phyloP scores from a whole-genome alignment of 2,113 vertebrate genomes.

The Centropus bengalensis region DNA sequence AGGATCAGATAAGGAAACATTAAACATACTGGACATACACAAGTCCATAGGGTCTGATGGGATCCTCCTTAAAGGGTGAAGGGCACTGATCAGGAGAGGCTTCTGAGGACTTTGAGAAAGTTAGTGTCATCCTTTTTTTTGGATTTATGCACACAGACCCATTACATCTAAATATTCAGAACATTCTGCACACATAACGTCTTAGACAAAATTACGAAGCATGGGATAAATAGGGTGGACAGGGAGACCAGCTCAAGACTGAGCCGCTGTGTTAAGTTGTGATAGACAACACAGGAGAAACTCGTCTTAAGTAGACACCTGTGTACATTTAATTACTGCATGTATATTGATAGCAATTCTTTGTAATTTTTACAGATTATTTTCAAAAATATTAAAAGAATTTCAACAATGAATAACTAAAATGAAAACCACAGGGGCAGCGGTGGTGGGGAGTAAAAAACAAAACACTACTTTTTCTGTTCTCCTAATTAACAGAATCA shows the following conservation, averaged over 20 bases:
- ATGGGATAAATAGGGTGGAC: no score
- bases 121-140: background rate
- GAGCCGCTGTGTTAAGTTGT: background rate
- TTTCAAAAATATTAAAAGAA: background rate
- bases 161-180: background rate
- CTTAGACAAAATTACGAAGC: background rate
- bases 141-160: background rate
- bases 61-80: background rate
- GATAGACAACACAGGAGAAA: background rate
- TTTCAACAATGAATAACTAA: background rate
- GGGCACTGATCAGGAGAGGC: background rate
- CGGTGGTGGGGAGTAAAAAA: background rate
- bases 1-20: background rate
- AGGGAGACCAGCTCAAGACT: background rate
- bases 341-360: background rate
- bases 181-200: background rate
- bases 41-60: background rate
- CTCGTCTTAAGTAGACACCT: background rate
- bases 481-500: background rate
- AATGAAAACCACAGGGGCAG: background rate
- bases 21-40: background rate
- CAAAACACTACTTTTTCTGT: background rate
- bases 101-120: background rate
- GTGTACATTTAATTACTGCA: background rate
- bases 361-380: background rate